phyloP scores from a whole-genome alignment of 2,888 invertebrate species.

The Hydropsyche betteni region DNA sequence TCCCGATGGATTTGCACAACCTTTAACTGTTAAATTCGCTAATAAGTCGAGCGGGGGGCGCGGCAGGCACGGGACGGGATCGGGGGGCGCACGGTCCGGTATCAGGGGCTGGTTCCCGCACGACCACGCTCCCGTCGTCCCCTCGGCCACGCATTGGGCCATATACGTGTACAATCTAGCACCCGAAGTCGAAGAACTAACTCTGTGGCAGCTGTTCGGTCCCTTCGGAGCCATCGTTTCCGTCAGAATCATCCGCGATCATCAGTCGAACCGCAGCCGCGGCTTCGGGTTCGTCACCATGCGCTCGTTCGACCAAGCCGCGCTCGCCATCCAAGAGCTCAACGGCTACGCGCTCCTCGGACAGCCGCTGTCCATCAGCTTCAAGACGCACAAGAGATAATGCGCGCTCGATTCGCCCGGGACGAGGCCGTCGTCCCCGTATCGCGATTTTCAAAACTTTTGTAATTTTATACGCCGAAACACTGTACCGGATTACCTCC shows the following conservation, averaged over 20 bases:
- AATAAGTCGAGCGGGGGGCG: slow-evolving; percentile 67
- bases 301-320: slow-evolving; percentile 67
- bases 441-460: too few relatives aligned
- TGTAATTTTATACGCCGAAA: too few relatives aligned
- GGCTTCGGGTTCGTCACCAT: slow-evolving; percentile 67
- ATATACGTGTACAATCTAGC: slow-evolving; percentile 67
- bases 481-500: too few relatives aligned
- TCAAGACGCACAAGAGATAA: slow-evolving; percentile 68
- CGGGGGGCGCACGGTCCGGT: slow-evolving; percentile 57
- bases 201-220: slow-evolving; percentile 66
- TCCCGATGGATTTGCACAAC: slow-evolving; percentile 66
- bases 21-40: slow-evolving; percentile 68
- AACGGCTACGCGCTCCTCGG: slow-evolving; percentile 65
- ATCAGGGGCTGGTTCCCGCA: slow-evolving; percentile 43
- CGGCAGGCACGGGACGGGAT: slow-evolving; percentile 48
- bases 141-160: slow-evolving; percentile 66
- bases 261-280: slow-evolving; percentile 67
- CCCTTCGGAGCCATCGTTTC: slow-evolving; percentile 69
- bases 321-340: slow-evolving; percentile 66
- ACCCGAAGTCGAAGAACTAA: slow-evolving; percentile 65
- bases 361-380: slow-evolving; percentile 66
- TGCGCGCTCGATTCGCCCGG: slow-evolving; percentile 54
- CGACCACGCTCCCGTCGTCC: slow-evolving; percentile 58
- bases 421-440: not conserved
- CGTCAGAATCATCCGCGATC: slow-evolving; percentile 67